Evolutionary conservation across 2,113 vertebrate species (phyloP), one percentile per base, ranked within the genome.

Genomic region (Jacana jacana): DNA sequence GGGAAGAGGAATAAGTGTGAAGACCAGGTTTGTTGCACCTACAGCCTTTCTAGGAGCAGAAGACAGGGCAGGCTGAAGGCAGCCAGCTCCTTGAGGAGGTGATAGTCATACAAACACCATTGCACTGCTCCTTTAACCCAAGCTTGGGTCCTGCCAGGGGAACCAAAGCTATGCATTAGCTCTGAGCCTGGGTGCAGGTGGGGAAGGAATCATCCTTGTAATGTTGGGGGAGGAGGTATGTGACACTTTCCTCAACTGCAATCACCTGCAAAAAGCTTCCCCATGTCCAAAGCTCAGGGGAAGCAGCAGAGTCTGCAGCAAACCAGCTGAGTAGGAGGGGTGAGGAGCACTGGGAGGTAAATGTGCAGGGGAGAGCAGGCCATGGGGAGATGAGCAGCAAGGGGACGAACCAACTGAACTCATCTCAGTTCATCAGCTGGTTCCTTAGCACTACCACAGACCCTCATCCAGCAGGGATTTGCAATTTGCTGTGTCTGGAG

Each of bases 91-190:
- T 40, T 0, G 3, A 27, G 61, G 75, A 48, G 49, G 48, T 1
- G 5, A 39, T 0, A 9, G 78, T 19, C 65, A 42, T 5, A 2
- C 0, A 0, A 90, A 31, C 0, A 4, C 88, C 23, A 6, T 46
- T 54, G 27, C 1, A 1, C 48, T 64, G 27, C 24, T 48, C 31
- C 54, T 30, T 27, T 35, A 49, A 27, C 15, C 58, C 44, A 33
- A 33, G 52, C 0, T 37, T 66, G n/a, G 52, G 73, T 79, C 37
- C 70, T 57, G 63, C 71, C 25, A 71, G 44, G 33, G 22, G 27
- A 77, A 77, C 13, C 0, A 0, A 75, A 79, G 85, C 28, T 63
- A n/a, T 0, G 1, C 0, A 1, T 49, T 35, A 88, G 22, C 28
- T 55, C 60, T 23, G 33, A 63, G 81, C 60, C 68, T 33, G 25